Evolutionary conservation across 2,888 invertebrate species (phyloP), one percentile per base, ranked within the genome.

Genomic region (Ernsta delagoae): DNA sequence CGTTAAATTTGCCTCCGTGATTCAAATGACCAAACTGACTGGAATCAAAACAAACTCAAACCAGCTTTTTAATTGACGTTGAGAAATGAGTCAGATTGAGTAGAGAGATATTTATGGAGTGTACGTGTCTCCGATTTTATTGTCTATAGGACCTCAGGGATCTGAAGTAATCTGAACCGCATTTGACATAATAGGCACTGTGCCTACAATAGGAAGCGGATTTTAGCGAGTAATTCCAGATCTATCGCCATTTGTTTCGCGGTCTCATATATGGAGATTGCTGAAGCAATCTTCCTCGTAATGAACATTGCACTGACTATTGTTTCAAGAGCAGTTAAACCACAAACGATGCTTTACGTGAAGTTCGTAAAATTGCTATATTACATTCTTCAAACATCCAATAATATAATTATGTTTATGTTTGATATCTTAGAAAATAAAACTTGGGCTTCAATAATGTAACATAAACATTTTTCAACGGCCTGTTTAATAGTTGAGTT

Each of bases 11-110:
- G 41, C 3, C 43, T 60, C 60, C 53, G 45, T 54, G 16, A 54
- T 34, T 66, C 41, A 12, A 24, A 24, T 5, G 34, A 12, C 54
- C 39, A 53, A 43, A 54, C 31, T 34, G 50, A 53, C 41, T 50
- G 24, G 36, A 53, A 66, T 53, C 59, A 53, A 59, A 66, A 66
- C 59, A 66, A 60, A 60, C 12, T 66, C 59, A n/a, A 56, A 66
- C 53, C 61, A 67, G 39, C 12, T 31, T 61, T 67, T 67, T 61
- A 67, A 67, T 56, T 67, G 61, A 67, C 61, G 36, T 67, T 67
- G 61, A 67, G 56, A 67, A 61, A 56, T 67, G 61, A 67, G 67
- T 61, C 56, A 54, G 36, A 61, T 61, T 53, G 56, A 43, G 24
- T 34, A 48, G 61, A 48, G 45, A 48, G 56, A 62, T 62, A 57